A percentile compares a stretch with the other conserved stretches of the same genome.
Evolutionary conservation across 2,113 vertebrate species (phyloP).

Genomic region (Bombycilla garrulus): DNA sequence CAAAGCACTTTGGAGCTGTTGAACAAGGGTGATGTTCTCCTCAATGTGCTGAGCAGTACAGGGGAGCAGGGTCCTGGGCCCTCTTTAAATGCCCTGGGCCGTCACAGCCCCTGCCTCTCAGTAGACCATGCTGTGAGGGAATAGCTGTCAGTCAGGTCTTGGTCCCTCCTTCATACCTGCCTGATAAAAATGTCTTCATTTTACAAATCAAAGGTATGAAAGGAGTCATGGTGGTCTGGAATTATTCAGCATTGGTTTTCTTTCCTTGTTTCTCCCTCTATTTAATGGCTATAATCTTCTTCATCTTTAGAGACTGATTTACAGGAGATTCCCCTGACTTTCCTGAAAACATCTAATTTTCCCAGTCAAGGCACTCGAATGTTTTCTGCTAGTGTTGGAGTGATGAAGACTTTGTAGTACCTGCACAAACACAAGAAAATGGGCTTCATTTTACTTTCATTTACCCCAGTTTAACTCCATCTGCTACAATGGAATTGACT

Average conservation of each 20-base stretch:
- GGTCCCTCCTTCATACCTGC: neutral
- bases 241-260: accelerated
- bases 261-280: neutral
- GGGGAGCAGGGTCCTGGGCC: neutral
- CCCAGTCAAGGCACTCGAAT: neutral
- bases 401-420: neutral
- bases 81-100: neutral
- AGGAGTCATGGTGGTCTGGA: neutral
- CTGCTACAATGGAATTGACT: neutral
- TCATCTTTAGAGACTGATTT: neutral
- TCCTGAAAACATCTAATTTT: neutral
- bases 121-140: accelerated
- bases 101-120: accelerated
- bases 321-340: neutral
- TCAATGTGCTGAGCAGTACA: neutral
- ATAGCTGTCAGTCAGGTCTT: neutral
- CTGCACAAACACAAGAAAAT: neutral
- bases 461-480: neutral
- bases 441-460: neutral
- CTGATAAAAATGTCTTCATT: neutral
- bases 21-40: neutral
- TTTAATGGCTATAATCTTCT: neutral
- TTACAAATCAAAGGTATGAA: neutral
- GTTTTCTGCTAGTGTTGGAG: neutral
- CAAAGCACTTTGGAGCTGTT: accelerated